Evolutionary conservation across 2,797 vertebrate species (phyloP).

Genomic region (Morus bassanus): DNA sequence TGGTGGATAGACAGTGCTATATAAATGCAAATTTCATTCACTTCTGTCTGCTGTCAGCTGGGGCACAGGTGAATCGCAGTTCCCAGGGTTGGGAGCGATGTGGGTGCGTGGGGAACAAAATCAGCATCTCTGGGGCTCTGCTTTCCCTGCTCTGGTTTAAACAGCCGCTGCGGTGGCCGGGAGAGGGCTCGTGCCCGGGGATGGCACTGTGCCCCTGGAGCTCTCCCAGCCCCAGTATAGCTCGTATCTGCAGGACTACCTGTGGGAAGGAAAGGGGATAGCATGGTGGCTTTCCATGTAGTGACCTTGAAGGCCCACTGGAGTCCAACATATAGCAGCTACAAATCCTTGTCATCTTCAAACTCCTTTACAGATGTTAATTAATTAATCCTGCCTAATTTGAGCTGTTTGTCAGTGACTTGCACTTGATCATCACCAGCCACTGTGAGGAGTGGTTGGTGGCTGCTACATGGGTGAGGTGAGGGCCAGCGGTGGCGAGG

Average conservation of each 20-base stretch:
- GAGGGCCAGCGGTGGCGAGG: neutral
- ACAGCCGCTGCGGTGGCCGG: fast-evolving
- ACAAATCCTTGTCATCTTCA: neutral
- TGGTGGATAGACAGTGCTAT: neutral
- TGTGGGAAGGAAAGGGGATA: neutral
- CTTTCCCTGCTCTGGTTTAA: neutral
- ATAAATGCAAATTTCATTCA: neutral
- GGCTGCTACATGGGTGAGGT: fast-evolving
- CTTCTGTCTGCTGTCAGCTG: neutral
- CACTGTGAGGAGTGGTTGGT: fast-evolving
- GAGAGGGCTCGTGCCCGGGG: fast-evolving
- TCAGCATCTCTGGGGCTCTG: neutral
- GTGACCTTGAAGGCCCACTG: neutral
- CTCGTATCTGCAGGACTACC: fast-evolving
- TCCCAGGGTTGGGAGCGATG: neutral
- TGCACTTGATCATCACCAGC: neutral
- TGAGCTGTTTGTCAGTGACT: neutral
- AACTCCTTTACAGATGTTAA: neutral
- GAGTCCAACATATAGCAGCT: neutral
- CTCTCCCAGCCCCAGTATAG: neutral
- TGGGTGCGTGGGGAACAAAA: fast-evolving
- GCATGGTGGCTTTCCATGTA: neutral
- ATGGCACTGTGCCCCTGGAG: neutral
- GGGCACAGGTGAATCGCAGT: neutral
- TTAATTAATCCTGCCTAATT: neutral